These are phyloP conservation scores for Drosophila santomea DNA, from an alignment of 1,140 invertebrate species.

Conservation along the genomic window DNA sequence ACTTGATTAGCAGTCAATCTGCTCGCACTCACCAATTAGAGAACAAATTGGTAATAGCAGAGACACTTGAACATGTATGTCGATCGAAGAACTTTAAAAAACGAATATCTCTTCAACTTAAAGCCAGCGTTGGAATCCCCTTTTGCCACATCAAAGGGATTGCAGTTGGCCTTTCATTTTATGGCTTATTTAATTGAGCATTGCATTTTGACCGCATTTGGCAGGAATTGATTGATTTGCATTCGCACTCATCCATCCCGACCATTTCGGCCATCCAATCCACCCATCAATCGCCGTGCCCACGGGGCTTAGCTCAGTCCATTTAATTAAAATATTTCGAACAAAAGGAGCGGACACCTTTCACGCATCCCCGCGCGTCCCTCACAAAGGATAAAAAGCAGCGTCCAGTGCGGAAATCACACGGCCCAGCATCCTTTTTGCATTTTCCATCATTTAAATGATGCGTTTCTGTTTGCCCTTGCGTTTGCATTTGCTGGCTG, in stretches of 20 bases:
- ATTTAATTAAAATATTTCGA: conserved; percentile 50
- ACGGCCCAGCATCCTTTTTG: conserved; percentile 60
- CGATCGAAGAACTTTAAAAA: conserved; percentile 5
- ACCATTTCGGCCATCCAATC: neutral
- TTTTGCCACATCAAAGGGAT: conserved; percentile 25
- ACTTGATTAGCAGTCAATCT: conserved; percentile 29
- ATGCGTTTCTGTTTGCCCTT: conserved; percentile 42
- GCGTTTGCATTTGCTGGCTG: conserved; percentile 33
- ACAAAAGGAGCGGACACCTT: conserved; percentile 49
- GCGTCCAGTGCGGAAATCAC: conserved; percentile 72
- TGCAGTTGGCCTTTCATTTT: conserved; percentile 33
- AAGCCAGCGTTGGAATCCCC: conserved; percentile 4
- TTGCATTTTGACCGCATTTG: conserved; percentile 52
- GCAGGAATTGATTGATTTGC: conserved; percentile 49
- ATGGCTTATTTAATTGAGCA: conserved; percentile 50
- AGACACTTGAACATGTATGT: conserved; percentile 9
- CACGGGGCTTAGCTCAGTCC: conserved; percentile 46
- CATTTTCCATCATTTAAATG: conserved; percentile 66
- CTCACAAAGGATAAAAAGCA: conserved; percentile 61
- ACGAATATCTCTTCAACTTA: conserved; percentile 14
- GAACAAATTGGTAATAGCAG: conserved; percentile 6
- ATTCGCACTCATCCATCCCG: conserved; percentile 10
- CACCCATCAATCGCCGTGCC: neutral
- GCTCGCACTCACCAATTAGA: conserved; percentile 9
- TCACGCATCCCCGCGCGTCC: conserved; percentile 31